These are phyloP conservation scores for Athalia circularis DNA, from an alignment of 2,888 invertebrate genomes.

Conservation along the genomic window DNA sequence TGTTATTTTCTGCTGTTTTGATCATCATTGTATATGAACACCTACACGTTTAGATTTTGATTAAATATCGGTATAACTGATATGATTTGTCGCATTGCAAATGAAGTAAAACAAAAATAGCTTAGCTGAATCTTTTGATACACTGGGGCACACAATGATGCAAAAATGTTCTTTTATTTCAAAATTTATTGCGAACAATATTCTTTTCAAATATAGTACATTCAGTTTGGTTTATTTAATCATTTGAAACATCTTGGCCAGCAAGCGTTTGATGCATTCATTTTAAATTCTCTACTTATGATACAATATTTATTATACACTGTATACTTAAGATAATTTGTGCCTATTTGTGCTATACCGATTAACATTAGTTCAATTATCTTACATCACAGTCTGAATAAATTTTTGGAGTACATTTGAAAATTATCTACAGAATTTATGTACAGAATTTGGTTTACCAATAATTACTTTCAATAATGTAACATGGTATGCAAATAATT, in stretches of 20 bases:
- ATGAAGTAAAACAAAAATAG: not conserved
- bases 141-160: too few relatives aligned
- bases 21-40: constrained; percentile 50
- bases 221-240: constrained; percentile 7
- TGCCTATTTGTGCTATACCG: constrained; percentile 15
- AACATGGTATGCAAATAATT: constrained; percentile 10
- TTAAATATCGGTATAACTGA: not conserved
- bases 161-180: not conserved
- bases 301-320: constrained; percentile 22
- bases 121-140: too few relatives aligned
- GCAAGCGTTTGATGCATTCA: constrained; percentile 32
- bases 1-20: constrained; percentile 30
- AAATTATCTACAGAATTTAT: constrained; percentile 20
- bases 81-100: not conserved
- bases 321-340: constrained; percentile 18
- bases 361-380: constrained; percentile 36
- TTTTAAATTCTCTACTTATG: constrained; percentile 11
- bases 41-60: constrained; percentile 16
- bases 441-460: constrained; percentile 29
- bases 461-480: constrained; percentile 41
- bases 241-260: constrained; percentile 36
- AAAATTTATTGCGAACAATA: constrained; percentile 24
- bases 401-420: constrained; percentile 29
- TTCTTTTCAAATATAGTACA: constrained; percentile 11
- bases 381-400: constrained; percentile 42